Conservation (phyloP, 2,797 vertebrate species). For the Caiman crocodilus region DNA sequence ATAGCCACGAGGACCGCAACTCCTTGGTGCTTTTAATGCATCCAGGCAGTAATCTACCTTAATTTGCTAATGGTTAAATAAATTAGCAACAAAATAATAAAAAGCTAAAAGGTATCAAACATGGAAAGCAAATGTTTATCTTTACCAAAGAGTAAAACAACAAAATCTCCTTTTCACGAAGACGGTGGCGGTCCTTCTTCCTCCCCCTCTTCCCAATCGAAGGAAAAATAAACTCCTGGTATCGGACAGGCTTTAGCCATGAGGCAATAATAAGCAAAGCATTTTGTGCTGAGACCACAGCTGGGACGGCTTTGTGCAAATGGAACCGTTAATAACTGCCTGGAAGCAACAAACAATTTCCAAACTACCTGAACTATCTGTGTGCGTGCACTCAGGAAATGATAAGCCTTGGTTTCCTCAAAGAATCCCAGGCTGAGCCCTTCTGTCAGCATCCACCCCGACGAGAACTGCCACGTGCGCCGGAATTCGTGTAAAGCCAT, state of each 20-base stretch:
- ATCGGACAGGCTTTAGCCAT: conserved; percentile 40
- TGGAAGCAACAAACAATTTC: conserved; percentile 23
- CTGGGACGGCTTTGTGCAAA: conserved; percentile 50
- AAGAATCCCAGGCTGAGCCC: neutral
- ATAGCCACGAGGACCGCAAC: conserved; percentile 82
- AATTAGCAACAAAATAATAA: conserved; percentile 83
- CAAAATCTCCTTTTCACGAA: conserved; percentile 34
- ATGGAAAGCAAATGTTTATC: conserved; percentile 71
- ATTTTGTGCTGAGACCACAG: conserved; percentile 29
- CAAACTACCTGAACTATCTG: neutral
- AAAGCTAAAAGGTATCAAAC: conserved; percentile 73
- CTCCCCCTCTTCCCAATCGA: neutral
- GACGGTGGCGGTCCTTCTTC: neutral
- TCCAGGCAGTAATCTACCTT: conserved; percentile 77
- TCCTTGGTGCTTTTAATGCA: conserved; percentile 79
- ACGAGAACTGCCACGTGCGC: neutral
- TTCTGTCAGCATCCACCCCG: neutral
- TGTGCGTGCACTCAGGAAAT: neutral
- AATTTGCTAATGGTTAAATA: conserved; percentile 81
- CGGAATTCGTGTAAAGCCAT: neutral
- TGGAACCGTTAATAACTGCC: conserved; percentile 30
- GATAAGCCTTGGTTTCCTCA: neutral
- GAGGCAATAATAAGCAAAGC: conserved; percentile 5
- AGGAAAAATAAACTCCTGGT: conserved; percentile 44
- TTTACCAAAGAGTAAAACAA: conserved; percentile 67